Evolutionary conservation across 2,113 vertebrate genomes (phyloP), one percentile per base, ranked within the genome.

Genomic region (Eptatretus burgeri): DNA sequence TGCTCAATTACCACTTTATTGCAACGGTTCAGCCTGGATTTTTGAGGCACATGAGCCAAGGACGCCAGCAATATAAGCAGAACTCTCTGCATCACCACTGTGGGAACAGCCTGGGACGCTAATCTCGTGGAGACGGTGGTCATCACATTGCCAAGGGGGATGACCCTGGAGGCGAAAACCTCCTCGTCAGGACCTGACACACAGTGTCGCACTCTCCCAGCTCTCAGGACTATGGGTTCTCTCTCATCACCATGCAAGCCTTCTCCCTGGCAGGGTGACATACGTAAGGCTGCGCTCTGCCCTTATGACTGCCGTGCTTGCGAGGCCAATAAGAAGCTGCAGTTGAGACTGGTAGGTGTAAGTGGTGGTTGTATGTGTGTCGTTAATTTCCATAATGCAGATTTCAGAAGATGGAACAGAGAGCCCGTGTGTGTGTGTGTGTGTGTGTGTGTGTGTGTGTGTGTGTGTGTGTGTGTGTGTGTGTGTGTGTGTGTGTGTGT

Each of bases 401-500:
- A n/a, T n/a, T n/a, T n/a, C n/a, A n/a, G n/a, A n/a, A n/a, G n/a
- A n/a, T n/a, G n/a, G n/a, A n/a, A n/a, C n/a, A n/a, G n/a, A n/a
- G n/a, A n/a, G n/a, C n/a, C n/a, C 14, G 16, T 11, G 16, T 63
- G 14, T 63, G 5, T 63, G 19, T 20, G 63, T 14, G 14, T 14
- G 16, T 16, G 14, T 64, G 64, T 64, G 64, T n/a, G 14, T n/a
- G 27, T 51, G 50, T n/a, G 41, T n/a, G 27, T 64, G 11, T 64
- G 50, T 64, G 64, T 51, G n/a, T 16, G 16, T 51, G 13, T 19
- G 13, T 14, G 16, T 64, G 50, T 16, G 14, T n/a, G 49, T n/a
- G 50, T n/a, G 51, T 51, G 13, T 51, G 10, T 64, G 64, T 51
- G 8, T 64, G 51, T 50, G 49, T 66, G 11, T 67, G 17, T 63